phyloP scores from a whole-genome alignment of 1,140 invertebrate genomes.

The Eupristina koningsbergeri region DNA sequence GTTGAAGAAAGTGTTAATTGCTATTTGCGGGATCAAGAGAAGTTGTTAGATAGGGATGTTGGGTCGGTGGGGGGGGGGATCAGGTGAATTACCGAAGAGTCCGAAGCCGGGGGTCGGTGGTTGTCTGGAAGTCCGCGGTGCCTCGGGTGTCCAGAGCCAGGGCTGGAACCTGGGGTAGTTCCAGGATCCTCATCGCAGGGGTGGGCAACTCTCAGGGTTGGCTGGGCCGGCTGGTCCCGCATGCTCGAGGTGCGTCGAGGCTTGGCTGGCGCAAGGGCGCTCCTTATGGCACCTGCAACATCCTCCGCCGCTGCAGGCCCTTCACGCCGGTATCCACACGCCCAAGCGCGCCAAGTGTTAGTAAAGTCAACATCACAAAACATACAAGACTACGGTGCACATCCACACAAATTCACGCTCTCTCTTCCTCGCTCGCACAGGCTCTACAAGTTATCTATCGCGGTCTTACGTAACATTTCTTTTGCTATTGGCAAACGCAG shows the following conservation, averaged over 20 bases:
- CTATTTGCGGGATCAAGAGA: no score
- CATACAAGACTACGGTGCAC: constrained; percentile 27
- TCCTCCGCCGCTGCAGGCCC: constrained; percentile 73
- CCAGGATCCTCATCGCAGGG: constrained; percentile 33
- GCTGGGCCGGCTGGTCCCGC: constrained; percentile 74
- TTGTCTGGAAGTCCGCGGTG: not conserved
- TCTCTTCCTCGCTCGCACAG: not conserved
- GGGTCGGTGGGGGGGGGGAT: no score
- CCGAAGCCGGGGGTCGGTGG: constrained; percentile 55
- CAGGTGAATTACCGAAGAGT: constrained; percentile 60
- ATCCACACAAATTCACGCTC: not conserved
- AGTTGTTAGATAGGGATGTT: no score
- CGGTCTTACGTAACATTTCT: not conserved
- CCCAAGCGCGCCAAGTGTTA: constrained; percentile 51
- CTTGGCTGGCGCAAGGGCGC: constrained; percentile 82
- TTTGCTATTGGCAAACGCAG: not conserved
- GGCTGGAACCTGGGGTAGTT: no score
- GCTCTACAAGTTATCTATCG: not conserved
- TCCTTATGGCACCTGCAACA: constrained; percentile 82
- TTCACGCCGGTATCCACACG: constrained; percentile 49
- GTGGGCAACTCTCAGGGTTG: no score
- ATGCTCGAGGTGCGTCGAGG: constrained; percentile 87
- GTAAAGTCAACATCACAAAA: constrained; percentile 45
- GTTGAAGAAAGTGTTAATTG: no score
- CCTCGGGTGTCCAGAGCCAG: constrained; percentile 54